Evolutionary conservation across 2,797 vertebrate species (phyloP).

Genomic region (Macropodus opercularis): DNA sequence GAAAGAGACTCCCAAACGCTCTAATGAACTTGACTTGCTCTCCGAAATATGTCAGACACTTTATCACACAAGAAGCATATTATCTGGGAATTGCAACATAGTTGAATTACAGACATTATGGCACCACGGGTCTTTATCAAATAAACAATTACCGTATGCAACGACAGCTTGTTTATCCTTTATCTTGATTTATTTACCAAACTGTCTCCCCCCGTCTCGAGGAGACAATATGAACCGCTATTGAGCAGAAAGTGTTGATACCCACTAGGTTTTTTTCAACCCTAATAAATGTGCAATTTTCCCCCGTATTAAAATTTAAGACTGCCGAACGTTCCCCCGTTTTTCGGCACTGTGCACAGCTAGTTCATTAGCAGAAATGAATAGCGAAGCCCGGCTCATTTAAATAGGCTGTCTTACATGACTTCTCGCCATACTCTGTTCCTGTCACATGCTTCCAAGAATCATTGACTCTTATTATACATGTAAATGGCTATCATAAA

Average conservation of each 20-base stretch:
- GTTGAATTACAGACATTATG: conserved; percentile 91
- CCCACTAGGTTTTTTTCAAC: conserved; percentile 44
- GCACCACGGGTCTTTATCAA: conserved; percentile 90
- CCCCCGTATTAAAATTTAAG: conserved; percentile 96
- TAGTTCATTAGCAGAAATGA: conserved; percentile 99
- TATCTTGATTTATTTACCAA: conserved; percentile 81
- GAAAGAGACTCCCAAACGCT: conserved; percentile 82
- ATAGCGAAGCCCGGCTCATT: conserved; percentile 97
- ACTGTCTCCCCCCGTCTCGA: conserved; percentile 48
- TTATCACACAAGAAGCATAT: conserved; percentile 93
- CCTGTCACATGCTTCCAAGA: conserved; percentile 99
- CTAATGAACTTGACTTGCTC: conserved; percentile 88
- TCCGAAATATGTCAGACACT: conserved; percentile 91
- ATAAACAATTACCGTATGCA: conserved; percentile 84
- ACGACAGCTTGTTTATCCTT: conserved; percentile 82
- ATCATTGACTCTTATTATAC: conserved; percentile 99
- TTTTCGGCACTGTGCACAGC: conserved; percentile 86
- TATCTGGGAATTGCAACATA: conserved; percentile 88
- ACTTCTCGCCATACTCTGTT: conserved; percentile 98
- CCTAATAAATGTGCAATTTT: conserved; percentile 78
- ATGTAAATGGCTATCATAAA: conserved; percentile 99
- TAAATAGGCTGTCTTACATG: conserved; percentile 99
- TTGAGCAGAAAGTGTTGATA: conserved; percentile 69
- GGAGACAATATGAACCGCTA: conserved; percentile 55
- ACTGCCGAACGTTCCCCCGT: conserved; percentile 85